Base-by-base conservation (phyloP, 2,888 invertebrate genomes). In the Hirtodrosophila cameraria region DNA sequence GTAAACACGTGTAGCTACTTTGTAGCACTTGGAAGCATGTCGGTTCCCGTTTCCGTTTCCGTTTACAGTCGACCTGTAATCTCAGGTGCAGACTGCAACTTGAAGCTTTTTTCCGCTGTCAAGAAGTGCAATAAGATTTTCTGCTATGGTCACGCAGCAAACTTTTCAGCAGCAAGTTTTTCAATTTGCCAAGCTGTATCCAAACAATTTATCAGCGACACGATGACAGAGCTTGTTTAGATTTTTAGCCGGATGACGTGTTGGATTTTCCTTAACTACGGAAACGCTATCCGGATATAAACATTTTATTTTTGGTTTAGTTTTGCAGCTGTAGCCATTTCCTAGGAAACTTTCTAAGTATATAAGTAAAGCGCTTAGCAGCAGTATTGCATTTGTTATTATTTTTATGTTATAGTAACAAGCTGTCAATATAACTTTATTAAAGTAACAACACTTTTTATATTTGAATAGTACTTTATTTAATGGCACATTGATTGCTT, bases 151-250 rank as follows among this genome's bases (percentile, higher is more conserved):
- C 79, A 67, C 75, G 65, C 54, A 55, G 61, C 16, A 65, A 79
- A 83, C 66, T 81, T 83, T 60, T 11, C 36, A 36, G 36, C 54
- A 60, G 28, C 57, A 80, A 84, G 71, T 84, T 80, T 80, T 81
- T 81, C 85, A 75, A 80, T 80, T 81, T 77, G 35, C 20, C 59
- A 12, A 41, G 30, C 59, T 45, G 46, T 53, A 36, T 54, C 33
- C 27, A 42, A 70, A 66, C 63, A 58, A n/a, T 60, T 68, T 63
- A 61, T 72, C 60, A 64, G 45, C 16, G 38, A 9, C 35, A 25
- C 39, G 43, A 31, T 63, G 75, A 58, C 71, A 43, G 48, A 18
- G 42, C 60, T n/a, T 59, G 33, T 38, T 71, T 35, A 52, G 76
- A 57, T 48, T 61, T n/a, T 53, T 33, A 42, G 43, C 36, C 16